These are phyloP conservation scores for Hyphantria cunea DNA, from an alignment of 1,140 invertebrate species.

Conservation along the genomic window DNA sequence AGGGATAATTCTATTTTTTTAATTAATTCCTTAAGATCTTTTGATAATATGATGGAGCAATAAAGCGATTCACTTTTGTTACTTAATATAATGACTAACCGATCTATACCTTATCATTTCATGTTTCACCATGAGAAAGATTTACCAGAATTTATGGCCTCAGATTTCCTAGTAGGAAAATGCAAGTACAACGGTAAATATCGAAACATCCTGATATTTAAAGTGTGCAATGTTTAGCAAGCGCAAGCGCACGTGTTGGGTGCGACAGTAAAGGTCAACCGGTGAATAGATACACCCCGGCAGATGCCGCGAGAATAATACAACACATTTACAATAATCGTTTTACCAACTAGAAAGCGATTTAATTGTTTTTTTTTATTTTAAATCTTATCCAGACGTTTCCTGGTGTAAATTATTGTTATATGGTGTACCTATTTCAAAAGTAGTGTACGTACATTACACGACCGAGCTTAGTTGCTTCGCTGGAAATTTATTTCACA, in stretches of 20 bases:
- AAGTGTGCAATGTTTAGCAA: constrained; percentile 44
- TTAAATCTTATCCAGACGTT: not conserved
- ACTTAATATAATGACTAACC: too few species aligned
- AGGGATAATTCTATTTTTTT: not conserved
- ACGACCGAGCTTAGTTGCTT: too few species aligned
- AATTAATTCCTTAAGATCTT: not conserved
- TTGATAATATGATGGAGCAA: too few species aligned
- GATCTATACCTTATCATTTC: too few species aligned
- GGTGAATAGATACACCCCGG: constrained; percentile 41
- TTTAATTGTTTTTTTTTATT: not conserved
- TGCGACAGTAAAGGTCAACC: constrained; percentile 49
- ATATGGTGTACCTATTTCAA: too few species aligned
- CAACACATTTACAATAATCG: constrained; percentile 32
- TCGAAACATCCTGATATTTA: constrained; percentile 41
- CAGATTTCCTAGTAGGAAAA: too few species aligned
- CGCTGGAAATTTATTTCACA: too few species aligned
- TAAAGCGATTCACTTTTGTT: too few species aligned
- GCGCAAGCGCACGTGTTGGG: constrained; percentile 52
- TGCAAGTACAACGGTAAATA: constrained; percentile 39
- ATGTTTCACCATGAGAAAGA: too few species aligned
- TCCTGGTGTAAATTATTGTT: too few species aligned
- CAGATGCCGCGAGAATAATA: constrained; percentile 47
- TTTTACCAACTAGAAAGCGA: not conserved
- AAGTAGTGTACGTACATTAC: too few species aligned
- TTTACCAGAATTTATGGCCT: too few species aligned